Percentiles rank a stretch among this genome's conserved stretches.
Conservation (phyloP, 1,140 invertebrate genomes). For the Diploscapter pachys region DNA sequence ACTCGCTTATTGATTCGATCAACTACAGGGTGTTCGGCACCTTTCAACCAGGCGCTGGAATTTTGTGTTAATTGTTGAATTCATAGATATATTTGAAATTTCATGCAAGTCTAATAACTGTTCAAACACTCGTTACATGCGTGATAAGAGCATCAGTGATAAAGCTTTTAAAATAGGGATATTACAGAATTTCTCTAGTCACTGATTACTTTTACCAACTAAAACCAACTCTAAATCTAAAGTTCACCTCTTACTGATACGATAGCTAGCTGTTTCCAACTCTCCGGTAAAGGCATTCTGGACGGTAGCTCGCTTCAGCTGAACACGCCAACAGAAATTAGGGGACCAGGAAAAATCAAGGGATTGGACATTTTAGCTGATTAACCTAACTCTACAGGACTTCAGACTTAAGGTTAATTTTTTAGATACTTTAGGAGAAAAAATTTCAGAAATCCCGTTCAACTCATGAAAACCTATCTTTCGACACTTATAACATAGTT, state of each 20-base stretch:
- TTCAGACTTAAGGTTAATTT: background rate
- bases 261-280: slow-evolving; percentile 84
- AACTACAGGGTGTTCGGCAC: slow-evolving; percentile 75
- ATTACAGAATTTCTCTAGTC: background rate
- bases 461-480: slow-evolving; percentile 21
- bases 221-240: slow-evolving; percentile 7
- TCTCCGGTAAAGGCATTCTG: slow-evolving; percentile 89
- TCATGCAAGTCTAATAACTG: background rate
- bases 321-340: slow-evolving; percentile 31
- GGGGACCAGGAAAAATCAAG: slow-evolving; percentile 2
- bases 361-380: no score
- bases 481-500: slow-evolving; percentile 22
- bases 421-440: no score
- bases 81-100: background rate
- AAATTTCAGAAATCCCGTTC: slow-evolving; percentile 35
- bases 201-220: no score
- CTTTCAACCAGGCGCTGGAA: slow-evolving; percentile 80
- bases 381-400: background rate
- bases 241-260: slow-evolving; percentile 81
- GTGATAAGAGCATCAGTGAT: slow-evolving; percentile 5
- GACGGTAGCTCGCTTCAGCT: slow-evolving; percentile 88
- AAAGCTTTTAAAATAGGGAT: slow-evolving; percentile 14
- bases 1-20: slow-evolving; percentile 69
- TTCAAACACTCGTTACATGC: background rate
- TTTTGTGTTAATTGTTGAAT: slow-evolving; percentile 40